Evolutionary conservation across 2,888 invertebrate species (phyloP), one percentile per base, ranked within the genome.

Genomic region (Nomada flava): DNA sequence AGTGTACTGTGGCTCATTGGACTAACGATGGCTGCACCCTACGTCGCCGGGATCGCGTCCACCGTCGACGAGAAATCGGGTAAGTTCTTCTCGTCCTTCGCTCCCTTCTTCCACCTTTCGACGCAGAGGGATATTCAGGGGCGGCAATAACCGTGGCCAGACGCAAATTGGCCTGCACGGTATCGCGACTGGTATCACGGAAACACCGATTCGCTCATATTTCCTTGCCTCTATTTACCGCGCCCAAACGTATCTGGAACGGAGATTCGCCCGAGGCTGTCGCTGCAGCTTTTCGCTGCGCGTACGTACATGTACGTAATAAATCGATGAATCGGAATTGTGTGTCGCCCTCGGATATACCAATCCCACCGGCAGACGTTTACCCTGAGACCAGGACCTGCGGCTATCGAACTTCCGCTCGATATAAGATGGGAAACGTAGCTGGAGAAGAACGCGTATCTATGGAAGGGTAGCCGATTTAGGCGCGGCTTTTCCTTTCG

Each of bases 1-100:
- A 91, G 89, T 90, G 86, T 90, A 86, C 89, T 91, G 87, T 80
- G 89, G 79, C 85, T 92, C 79, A 84, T 93, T 84, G 92, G 91
- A 91, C 90, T 93, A 86, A 90, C 89, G 83, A 89, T 90, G 84
- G 90, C 90, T 76, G 89, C 86, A 76, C 89, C 84, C 78, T 89
- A 90, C 86, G 89, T 88, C 83, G 89, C 89, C 70, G 90, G 83
- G 47, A 87, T 76, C 73, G 75, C 82, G 60, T 71, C 78, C 81
- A 82, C 84, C 82, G 81, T 75, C 63, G 79, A 84, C 79, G 92
- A 91, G 74, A 89, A 89, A 85, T 89, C 88, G 63, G 92, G 92
- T 92, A 84, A 87, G 90, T 83, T 50, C 42, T 47, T 36, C 23
- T n/a, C 9, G 36, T 7, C 50, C 2, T 44, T 26, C 42, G 23